Conservation (phyloP, 2,797 vertebrate species). For the Acestrorhynchus altus region DNA sequence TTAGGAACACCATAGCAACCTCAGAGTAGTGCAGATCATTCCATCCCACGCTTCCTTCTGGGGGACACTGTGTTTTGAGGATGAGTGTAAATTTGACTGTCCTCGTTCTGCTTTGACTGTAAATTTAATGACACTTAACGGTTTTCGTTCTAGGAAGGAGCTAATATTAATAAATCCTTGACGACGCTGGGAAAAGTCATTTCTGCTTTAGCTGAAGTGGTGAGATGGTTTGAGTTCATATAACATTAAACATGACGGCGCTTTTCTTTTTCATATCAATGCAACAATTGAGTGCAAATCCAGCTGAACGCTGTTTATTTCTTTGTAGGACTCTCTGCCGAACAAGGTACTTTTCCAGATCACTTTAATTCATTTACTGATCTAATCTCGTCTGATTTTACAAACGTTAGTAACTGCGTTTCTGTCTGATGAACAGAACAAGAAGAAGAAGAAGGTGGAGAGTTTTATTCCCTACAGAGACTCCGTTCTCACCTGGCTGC, state of each 20-base stretch:
- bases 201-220: constrained; percentile 95
- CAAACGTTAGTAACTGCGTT: neutral
- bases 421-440: constrained; percentile 82
- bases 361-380: neutral
- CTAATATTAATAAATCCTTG: constrained; percentile 98
- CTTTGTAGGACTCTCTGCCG: constrained; percentile 88
- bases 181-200: constrained; percentile 98
- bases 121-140: constrained; percentile 1
- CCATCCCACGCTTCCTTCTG: no score
- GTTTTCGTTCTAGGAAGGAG: constrained; percentile 84
- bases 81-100: neutral
- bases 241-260: no score
- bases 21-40: no score
- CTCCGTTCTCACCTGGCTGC: constrained; percentile 96
- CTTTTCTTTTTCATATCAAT: no score
- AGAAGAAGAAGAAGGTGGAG: constrained; percentile 98
- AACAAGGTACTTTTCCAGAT: constrained; percentile 87
- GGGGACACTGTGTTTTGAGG: neutral
- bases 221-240: constrained; percentile 69
- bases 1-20: no score
- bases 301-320: constrained; percentile 6
- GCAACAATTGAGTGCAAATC: no score
- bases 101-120: neutral
- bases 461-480: constrained; percentile 95
- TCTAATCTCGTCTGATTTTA: neutral